Percentiles rank a stretch among this genome's conserved stretches.
phyloP scores from a whole-genome alignment of 2,113 vertebrate species.

The Numida meleagris region DNA sequence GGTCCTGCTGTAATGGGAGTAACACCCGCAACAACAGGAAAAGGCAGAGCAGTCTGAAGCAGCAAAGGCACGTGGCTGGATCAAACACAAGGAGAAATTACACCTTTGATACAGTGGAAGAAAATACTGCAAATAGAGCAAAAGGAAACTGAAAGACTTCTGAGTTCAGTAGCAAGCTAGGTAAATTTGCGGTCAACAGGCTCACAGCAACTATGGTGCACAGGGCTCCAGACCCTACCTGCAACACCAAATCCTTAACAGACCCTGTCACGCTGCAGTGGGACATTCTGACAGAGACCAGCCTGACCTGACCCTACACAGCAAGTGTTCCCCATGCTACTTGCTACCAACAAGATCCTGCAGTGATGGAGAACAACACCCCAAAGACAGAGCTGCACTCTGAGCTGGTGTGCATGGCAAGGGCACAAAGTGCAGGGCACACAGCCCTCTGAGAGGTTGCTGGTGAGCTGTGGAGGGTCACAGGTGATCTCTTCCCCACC shows the following conservation, averaged over 20 bases:
- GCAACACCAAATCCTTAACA: neutral
- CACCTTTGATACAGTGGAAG: neutral
- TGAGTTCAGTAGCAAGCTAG: too few species aligned
- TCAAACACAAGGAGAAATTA: neutral
- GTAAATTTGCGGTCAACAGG: neutral
- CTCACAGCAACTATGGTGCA: neutral
- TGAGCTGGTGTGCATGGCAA: neutral
- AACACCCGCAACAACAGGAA: neutral
- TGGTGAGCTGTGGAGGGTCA: neutral
- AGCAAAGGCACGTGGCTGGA: neutral
- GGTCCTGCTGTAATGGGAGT: rapidly evolving
- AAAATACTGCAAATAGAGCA: neutral
- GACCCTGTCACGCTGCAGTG: neutral
- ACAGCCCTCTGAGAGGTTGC: neutral
- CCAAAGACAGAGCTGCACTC: neutral
- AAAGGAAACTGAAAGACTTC: neutral
- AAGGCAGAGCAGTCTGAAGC: neutral
- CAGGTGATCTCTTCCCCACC: rapidly evolving
- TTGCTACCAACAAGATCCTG: neutral
- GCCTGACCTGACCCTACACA: neutral
- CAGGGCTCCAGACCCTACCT: neutral
- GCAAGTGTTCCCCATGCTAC: neutral
- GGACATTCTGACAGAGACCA: neutral
- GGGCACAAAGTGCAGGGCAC: neutral
- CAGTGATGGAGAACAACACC: neutral